Base-by-base conservation (phyloP, 2,888 invertebrate species). In the Listrodromus nycthemerus region DNA sequence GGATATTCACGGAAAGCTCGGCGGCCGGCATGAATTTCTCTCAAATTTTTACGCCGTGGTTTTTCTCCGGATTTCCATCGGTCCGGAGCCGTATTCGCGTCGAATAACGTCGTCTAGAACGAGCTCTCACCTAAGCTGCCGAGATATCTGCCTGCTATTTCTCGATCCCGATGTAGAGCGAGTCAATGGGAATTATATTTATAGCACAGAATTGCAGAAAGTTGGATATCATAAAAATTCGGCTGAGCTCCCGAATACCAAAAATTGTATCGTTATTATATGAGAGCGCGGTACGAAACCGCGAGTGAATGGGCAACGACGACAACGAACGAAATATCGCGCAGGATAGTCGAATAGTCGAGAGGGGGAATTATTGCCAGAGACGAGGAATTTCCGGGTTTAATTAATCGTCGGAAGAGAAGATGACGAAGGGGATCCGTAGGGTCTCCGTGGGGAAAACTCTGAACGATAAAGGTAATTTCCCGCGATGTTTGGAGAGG, bases 401-500 rank as follows among this genome's bases (percentile, higher is more conserved):
- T 75, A 75, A 75, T 75, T 75, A 65, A 63, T 75, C 50, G 48
- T 65, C 65, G 75, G 37, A 75, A 75, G 37, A 37, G 37, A 33
- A 65, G 50, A 65, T 65, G 63, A 75, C 63, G 65, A 48, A 65
- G 63, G 21, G 24, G 24, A 37, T 37, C 8, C 21, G 19, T 33
- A 8, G 21, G 55, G 30, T 50, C 61, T 33, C n/a, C 30, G 50
- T 33, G 71, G 75, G 58, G 21, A 74, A 86, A 84, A 86, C 77
- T 85, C 82, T 4, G 71, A 77, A 69, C 87, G 87, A 88, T 89
- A 85, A 88, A 89, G 88, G 86, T 89, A 88, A 89, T 89, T 86
- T 85, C 74, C 69, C 80, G 50, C 79, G 84, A 80, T 84, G 79
- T 71, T 79, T 71, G 75, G 83, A 84, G 80, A 79, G 65, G 37